Base-by-base conservation (phyloP, 2,888 invertebrate genomes). In the Diachrysia chrysitis region DNA sequence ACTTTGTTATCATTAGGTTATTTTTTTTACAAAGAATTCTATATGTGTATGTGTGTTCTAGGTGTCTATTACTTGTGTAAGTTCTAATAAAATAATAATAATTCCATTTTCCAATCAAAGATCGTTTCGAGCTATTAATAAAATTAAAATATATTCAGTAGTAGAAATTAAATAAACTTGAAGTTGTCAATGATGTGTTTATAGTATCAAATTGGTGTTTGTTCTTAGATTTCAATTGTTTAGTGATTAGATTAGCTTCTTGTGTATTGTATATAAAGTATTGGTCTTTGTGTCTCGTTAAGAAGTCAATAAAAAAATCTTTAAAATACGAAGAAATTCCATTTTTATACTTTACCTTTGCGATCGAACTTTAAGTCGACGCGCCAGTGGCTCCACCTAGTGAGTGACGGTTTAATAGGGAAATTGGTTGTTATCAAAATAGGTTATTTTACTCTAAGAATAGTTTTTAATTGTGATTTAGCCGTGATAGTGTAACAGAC, bases 291-390 rank as follows among this genome's bases (percentile, higher is more conserved):
- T 63, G 29, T 68, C 55, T 66, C 37, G 29, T 55, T 58, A 65
- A 54, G 37, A 66, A 68, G 76, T 76, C 62, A 78, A 71, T 79
- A 79, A 78, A 78, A 42, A 68, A 35, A 51, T 21, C 59, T 76
- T 78, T 63, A 25, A 25, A 25, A 25, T 3, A 25, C 5, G 5
- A 25, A 5, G 25, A 25, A 25, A 25, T 25, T 25, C 5, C 5
- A 3, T 25, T 25, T 25, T 25, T 25, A 3, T 25, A 25, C 25
- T 25, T 25, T 5, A 25, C 5, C 25, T 25, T 25, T 5, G 25
- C 25, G 2, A 25, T 25, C n/a, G n/a, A n/a, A n/a, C n/a, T n/a
- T n/a, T n/a, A n/a, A n/a, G n/a, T n/a, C n/a, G n/a, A n/a, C n/a
- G n/a, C n/a, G n/a, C n/a, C n/a, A n/a, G n/a, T n/a, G n/a, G n/a